These are phyloP conservation scores for Engystomops pustulosus DNA, from an alignment of 2,113 vertebrate genomes.

Conservation along the genomic window DNA sequence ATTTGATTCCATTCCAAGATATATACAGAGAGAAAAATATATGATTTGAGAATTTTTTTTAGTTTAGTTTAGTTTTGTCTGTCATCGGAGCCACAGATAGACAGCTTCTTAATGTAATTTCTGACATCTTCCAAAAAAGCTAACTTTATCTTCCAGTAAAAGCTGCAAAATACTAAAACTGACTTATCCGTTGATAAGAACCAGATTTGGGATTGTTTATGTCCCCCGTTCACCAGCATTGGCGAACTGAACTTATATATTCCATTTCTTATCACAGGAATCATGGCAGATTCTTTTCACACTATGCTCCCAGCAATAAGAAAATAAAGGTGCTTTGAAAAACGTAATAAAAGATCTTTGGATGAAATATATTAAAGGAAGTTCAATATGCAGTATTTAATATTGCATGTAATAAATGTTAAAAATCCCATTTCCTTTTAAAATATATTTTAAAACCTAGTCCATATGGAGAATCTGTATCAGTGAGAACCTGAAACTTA, in stretches of 20 bases:
- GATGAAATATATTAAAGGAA: conserved; percentile 12
- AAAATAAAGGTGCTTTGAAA: conserved; percentile 23
- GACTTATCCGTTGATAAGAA: not conserved
- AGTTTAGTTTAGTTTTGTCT: too few species aligned
- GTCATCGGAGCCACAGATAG: not conserved
- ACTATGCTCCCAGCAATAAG: not conserved
- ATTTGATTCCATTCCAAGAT: too few species aligned
- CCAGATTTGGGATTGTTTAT: not conserved
- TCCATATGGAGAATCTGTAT: conserved; percentile 30
- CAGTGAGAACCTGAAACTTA: not conserved
- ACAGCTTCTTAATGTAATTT: not conserved
- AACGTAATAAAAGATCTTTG: conserved; percentile 31
- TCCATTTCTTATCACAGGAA: conserved; percentile 2
- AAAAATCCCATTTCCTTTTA: conserved; percentile 26
- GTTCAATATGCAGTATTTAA: conserved; percentile 28
- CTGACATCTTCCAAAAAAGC: not conserved
- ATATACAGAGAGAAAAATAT: too few species aligned
- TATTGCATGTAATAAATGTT: conserved; percentile 37
- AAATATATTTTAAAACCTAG: conserved; percentile 41
- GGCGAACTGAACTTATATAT: not conserved
- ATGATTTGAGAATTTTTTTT: too few species aligned
- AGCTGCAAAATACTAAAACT: not conserved
- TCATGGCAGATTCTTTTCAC: not conserved
- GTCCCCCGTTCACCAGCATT: not conserved
- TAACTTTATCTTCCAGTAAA: not conserved